phyloP scores from a whole-genome alignment of 2,888 invertebrate species.

The Dynastes grantii region DNA sequence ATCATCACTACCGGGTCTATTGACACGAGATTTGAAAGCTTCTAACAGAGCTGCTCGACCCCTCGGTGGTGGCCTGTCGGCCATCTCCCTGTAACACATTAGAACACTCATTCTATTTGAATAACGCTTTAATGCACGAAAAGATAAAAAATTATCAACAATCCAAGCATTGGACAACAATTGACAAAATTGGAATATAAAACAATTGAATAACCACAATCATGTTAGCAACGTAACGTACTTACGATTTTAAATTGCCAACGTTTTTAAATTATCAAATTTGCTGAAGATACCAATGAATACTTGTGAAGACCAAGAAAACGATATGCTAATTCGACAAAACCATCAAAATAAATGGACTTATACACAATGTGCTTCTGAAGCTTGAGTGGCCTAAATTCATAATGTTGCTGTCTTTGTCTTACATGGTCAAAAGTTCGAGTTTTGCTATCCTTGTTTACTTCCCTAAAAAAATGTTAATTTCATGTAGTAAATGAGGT shows the following conservation, averaged over 20 bases:
- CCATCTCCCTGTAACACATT: conserved; percentile 40
- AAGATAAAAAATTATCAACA: not conserved
- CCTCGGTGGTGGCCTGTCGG: conserved; percentile 54
- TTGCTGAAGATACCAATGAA: not conserved
- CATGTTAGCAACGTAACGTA: conserved; percentile 8
- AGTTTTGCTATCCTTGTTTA: too few species aligned
- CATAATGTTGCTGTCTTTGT: too few species aligned
- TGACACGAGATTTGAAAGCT: conserved; percentile 57
- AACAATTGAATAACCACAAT: conserved; percentile 13
- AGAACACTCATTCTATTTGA: conserved; percentile 10
- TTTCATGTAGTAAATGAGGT: too few species aligned
- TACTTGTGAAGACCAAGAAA: too few species aligned
- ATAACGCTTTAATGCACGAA: not conserved
- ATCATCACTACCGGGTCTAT: conserved; percentile 53
- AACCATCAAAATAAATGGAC: too few species aligned
- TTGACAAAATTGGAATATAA: conserved; percentile 1
- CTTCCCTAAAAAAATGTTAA: too few species aligned
- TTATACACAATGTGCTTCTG: too few species aligned
- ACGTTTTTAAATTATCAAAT: not conserved
- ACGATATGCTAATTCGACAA: too few species aligned
- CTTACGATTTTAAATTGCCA: conserved; percentile 5
- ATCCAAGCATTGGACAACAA: not conserved
- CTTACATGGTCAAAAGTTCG: too few species aligned
- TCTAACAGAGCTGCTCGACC: conserved; percentile 62
- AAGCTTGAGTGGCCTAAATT: too few species aligned